Percentiles rank a stretch among this genome's conserved stretches.
These are phyloP conservation scores for Centropyge bicolor DNA, from an alignment of 2,797 vertebrate species.

Conservation along the genomic window DNA sequence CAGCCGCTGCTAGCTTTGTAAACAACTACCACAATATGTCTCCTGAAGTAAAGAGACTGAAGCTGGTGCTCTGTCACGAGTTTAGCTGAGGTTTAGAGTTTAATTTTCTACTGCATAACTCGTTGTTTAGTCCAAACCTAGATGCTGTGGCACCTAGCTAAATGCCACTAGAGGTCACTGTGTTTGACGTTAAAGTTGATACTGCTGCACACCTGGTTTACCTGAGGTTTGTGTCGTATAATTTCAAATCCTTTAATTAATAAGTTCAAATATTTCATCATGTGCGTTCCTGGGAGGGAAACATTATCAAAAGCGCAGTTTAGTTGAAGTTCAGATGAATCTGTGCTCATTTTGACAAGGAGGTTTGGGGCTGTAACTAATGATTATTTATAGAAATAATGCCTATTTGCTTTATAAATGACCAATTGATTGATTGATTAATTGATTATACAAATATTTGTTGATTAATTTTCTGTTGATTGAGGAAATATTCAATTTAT, in stretches of 20 bases:
- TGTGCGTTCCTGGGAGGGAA: not conserved
- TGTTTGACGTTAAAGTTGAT: not conserved
- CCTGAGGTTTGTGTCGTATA: not conserved
- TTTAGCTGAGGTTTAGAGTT: not conserved
- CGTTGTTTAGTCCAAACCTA: not conserved
- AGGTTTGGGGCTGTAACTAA: not conserved
- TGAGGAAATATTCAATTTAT: too few species aligned
- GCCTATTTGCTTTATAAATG: too few species aligned
- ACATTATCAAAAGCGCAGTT: not conserved
- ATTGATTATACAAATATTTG: too few species aligned
- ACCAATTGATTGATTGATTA: too few species aligned
- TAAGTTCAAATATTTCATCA: not conserved
- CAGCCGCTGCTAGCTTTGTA: constrained; percentile 1
- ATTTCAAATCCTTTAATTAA: not conserved
- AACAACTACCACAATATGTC: not conserved
- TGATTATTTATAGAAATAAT: not conserved
- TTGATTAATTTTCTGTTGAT: too few species aligned
- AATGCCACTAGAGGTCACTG: constrained; percentile 9
- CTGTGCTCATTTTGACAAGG: not conserved
- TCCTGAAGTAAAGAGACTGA: not conserved
- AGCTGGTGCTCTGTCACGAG: not conserved
- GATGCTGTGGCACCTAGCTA: not conserved
- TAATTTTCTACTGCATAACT: rapidly evolving
- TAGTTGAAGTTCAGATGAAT: not conserved
- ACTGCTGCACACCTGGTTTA: not conserved